phyloP scores from a whole-genome alignment of 2,113 vertebrate genomes.

The Mugil cephalus region DNA sequence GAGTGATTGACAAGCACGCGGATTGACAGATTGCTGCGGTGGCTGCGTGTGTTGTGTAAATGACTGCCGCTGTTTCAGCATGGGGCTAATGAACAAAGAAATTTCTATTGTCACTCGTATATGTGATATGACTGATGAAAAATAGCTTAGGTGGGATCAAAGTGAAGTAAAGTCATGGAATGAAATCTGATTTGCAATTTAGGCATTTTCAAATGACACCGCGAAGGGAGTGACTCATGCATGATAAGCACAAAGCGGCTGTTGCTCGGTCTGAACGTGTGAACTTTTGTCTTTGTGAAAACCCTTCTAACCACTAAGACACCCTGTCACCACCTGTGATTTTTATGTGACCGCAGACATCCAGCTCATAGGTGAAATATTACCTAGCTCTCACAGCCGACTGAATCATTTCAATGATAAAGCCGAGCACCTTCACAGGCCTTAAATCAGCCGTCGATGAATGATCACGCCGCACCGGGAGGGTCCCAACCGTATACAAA shows the following conservation, averaged over 20 bases:
- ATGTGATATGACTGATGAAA: conserved; percentile 64
- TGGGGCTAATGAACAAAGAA: conserved; percentile 76
- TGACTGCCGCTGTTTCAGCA: conserved; percentile 72
- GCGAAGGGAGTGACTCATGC: conserved; percentile 47
- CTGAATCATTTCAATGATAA: conserved; percentile 73
- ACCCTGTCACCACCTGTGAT: conserved; percentile 26
- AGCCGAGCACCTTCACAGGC: conserved; percentile 50
- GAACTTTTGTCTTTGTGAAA: conserved; percentile 44
- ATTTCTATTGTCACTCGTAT: conserved; percentile 67
- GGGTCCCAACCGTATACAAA: conserved; percentile 63
- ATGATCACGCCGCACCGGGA: conserved; percentile 58
- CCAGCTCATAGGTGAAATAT: conserved; percentile 23
- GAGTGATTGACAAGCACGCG: conserved; percentile 75
- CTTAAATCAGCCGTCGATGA: conserved; percentile 64
- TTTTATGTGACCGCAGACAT: conserved; percentile 11
- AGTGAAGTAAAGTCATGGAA: conserved; percentile 39
- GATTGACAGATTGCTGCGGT: conserved; percentile 71
- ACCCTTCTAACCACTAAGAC: conserved; percentile 18
- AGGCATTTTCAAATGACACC: conserved; percentile 30
- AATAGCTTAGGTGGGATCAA: conserved; percentile 61
- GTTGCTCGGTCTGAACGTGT: conserved; percentile 19
- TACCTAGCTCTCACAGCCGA: conserved; percentile 28
- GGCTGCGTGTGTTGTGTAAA: conserved; percentile 78
- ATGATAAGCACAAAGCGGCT: conserved; percentile 45
- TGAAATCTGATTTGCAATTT: conserved; percentile 53